A percentile compares a stretch with the other conserved stretches of the same genome.
Evolutionary conservation across 1,140 invertebrate genomes (phyloP).

Genomic region (Bombus confusus): DNA sequence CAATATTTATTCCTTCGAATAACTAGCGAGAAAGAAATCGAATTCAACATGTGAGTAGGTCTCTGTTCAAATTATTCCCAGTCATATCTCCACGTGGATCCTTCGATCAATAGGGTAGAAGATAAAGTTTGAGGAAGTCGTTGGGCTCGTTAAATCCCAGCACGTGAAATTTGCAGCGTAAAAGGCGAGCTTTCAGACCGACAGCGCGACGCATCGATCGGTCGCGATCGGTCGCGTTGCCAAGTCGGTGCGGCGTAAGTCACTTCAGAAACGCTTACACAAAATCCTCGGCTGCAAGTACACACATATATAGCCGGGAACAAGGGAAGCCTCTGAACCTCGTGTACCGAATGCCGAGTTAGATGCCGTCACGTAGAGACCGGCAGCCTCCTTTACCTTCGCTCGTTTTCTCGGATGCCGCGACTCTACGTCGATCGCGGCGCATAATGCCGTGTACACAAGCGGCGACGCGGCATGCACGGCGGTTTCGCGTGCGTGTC

Average conservation of each 20-base stretch:
- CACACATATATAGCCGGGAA: slow-evolving; percentile 49
- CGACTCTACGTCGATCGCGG: slow-evolving; percentile 40
- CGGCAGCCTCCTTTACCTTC: slow-evolving; percentile 55
- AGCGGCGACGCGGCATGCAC: neutral
- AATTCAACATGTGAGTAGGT: no score
- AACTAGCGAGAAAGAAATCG: neutral
- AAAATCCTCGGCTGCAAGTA: slow-evolving; percentile 63
- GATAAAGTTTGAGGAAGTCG: neutral
- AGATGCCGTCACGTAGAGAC: slow-evolving; percentile 71
- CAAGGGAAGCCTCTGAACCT: slow-evolving; percentile 34
- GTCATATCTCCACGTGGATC: neutral
- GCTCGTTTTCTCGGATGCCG: slow-evolving; percentile 54
- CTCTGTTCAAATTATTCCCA: no score
- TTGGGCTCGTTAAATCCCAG: slow-evolving; percentile 23
- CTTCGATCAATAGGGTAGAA: no score
- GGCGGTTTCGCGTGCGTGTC: slow-evolving; percentile 30
- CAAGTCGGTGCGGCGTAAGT: slow-evolving; percentile 56
- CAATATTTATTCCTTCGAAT: neutral
- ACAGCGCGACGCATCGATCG: slow-evolving; percentile 37
- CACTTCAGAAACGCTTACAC: slow-evolving; percentile 67
- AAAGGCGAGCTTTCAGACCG: neutral
- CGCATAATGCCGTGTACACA: slow-evolving; percentile 26
- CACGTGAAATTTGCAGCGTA: neutral
- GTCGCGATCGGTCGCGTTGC: slow-evolving; percentile 43
- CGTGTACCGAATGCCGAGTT: slow-evolving; percentile 55